Conservation (phyloP, 2,888 invertebrate species). For the Spodoptera littoralis region DNA sequence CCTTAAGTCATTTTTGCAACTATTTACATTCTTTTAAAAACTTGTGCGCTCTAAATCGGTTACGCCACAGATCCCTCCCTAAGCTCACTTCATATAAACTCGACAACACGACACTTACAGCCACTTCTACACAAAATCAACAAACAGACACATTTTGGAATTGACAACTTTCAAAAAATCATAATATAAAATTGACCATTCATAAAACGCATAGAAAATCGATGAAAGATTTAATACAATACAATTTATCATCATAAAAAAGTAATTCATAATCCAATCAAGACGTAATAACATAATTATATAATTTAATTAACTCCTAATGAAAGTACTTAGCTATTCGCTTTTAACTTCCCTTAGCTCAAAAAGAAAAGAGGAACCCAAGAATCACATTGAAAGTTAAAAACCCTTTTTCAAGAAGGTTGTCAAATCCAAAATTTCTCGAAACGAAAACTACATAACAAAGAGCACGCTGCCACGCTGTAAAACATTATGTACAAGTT, state of each 20-base stretch:
- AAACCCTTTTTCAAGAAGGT: not conserved
- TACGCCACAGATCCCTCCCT: slow-evolving; percentile 25
- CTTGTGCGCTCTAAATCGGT: slow-evolving; percentile 33
- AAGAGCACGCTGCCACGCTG: slow-evolving; percentile 23
- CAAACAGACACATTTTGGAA: slow-evolving; percentile 39
- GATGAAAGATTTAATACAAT: too few relatives aligned
- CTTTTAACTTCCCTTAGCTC: too few relatives aligned
- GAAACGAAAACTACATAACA: slow-evolving; percentile 39
- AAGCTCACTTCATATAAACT: slow-evolving; percentile 37
- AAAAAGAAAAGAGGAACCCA: not conserved
- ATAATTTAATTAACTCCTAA: too few relatives aligned
- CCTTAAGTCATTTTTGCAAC: not conserved
- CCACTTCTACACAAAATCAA: slow-evolving; percentile 43
- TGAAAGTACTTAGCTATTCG: too few relatives aligned
- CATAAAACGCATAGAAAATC: too few relatives aligned
- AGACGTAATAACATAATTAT: too few relatives aligned
- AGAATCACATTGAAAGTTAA: not conserved
- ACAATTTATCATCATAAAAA: not conserved
- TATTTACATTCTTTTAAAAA: slow-evolving; percentile 17
- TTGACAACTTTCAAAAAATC: slow-evolving; percentile 32
- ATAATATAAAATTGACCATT: too few relatives aligned
- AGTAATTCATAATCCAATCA: too few relatives aligned
- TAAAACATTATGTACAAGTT: slow-evolving; percentile 51
- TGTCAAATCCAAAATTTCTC: slow-evolving; percentile 35
- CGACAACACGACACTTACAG: slow-evolving; percentile 49